These are phyloP conservation scores for Sphaerophoria taeniata DNA, from an alignment of 2,888 invertebrate genomes.

Conservation along the genomic window DNA sequence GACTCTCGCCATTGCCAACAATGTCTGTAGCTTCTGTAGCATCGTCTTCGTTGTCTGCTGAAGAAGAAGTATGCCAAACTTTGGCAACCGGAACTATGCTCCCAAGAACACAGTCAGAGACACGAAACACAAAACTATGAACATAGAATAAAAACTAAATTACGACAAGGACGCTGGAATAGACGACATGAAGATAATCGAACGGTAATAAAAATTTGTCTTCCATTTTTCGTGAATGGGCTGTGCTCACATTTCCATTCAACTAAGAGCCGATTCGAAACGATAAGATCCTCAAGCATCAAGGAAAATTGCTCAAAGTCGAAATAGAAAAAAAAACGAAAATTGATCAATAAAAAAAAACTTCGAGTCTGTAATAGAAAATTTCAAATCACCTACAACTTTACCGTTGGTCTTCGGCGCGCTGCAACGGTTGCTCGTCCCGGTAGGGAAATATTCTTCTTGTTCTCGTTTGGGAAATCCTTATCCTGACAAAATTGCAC, in stretches of 20 bases:
- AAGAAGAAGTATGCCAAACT: constrained; percentile 39
- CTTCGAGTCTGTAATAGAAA: constrained; percentile 56
- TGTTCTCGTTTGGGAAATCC: constrained; percentile 36
- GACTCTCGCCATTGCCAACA: constrained; percentile 17
- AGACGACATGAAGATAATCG: constrained; percentile 72
- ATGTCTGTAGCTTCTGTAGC: not conserved
- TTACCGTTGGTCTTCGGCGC: not conserved
- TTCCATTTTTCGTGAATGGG: constrained; percentile 65
- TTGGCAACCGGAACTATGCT: constrained; percentile 47
- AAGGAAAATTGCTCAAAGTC: constrained; percentile 19
- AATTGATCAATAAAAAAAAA: constrained; percentile 2
- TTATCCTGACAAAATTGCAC: constrained; percentile 55
- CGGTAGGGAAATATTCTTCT: constrained; percentile 8
- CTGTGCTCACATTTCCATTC: constrained; percentile 62
- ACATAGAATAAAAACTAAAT: constrained; percentile 23
- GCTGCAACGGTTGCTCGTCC: not conserved
- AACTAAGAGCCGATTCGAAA: constrained; percentile 48
- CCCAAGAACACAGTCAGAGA: constrained; percentile 11
- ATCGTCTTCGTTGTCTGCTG: not conserved
- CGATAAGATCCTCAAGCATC: constrained; percentile 45
- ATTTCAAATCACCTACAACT: constrained; percentile 48
- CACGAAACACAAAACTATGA: not conserved
- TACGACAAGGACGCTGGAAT: constrained; percentile 50
- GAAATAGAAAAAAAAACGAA: not conserved
- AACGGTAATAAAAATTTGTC: constrained; percentile 74